A percentile compares a stretch with the other conserved stretches of the same genome.
Evolutionary conservation across 2,797 vertebrate species (phyloP).

Genomic region (Rhinogobio ventralis): DNA sequence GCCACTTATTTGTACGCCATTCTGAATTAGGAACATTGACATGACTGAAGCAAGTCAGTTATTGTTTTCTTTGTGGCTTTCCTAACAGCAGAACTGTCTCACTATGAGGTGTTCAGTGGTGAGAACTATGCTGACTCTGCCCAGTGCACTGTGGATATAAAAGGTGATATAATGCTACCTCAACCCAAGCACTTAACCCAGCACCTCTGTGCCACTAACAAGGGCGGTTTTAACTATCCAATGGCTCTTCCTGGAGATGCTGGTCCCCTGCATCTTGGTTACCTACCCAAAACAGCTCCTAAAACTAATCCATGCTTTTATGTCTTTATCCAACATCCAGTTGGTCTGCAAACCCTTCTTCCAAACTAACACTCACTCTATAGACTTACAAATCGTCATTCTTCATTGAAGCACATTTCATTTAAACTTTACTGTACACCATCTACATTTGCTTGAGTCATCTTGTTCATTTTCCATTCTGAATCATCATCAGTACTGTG

Average conservation of each 20-base stretch:
- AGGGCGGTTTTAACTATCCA: conserved; percentile 73
- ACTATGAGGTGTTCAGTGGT: conserved; percentile 85
- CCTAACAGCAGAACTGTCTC: conserved; percentile 79
- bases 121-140: conserved; percentile 76
- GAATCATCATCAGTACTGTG: conserved; percentile 69
- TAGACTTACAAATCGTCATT: conserved; percentile 74
- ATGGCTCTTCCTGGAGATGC: conserved; percentile 58
- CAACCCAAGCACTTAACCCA: conserved; percentile 79
- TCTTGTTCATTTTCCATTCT: conserved; percentile 65
- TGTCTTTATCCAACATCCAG: conserved; percentile 71
- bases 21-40: conserved; percentile 70
- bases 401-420: conserved; percentile 66
- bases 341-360: conserved; percentile 71
- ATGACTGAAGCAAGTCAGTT: conserved; percentile 69
- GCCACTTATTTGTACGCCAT: conserved; percentile 70
- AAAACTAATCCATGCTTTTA: conserved; percentile 71
- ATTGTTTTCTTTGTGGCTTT: conserved; percentile 86
- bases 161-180: conserved; percentile 88
- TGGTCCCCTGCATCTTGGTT: conserved; percentile 61
- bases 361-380: conserved; percentile 75
- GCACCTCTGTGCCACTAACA: conserved; percentile 79
- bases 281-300: conserved; percentile 48
- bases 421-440: conserved; percentile 68
- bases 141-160: conserved; percentile 86
- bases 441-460: conserved; percentile 74